Base-by-base conservation (phyloP, 2,113 vertebrate genomes). In the Cettia cetti region DNA sequence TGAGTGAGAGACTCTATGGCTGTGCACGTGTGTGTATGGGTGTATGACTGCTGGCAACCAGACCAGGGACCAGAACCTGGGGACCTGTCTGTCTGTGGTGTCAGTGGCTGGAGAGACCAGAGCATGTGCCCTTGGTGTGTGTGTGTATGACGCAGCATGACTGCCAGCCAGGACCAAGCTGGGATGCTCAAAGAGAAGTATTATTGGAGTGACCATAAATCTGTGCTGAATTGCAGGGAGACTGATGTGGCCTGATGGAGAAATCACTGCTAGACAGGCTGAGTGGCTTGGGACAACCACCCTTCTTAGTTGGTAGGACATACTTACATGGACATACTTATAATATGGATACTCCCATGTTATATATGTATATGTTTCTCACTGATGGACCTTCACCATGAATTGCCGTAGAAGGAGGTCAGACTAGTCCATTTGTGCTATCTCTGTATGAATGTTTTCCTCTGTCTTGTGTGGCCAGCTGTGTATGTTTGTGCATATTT, bases 1-100 rank as follows among this genome's bases (percentile, higher is more conserved):
- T 53, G 13, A 3, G 9, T 16, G 8, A 66, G 11, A 20, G 10
- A 9, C 39, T 75, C 5, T 24, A 2, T 14, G 1, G 4, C 12
- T 59, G 31, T 28, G n/a, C 13, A 14, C 5, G 4, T 27, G 13
- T 44, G 30, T 61, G 11, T 28, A 7, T 0, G 3, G 11, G 4
- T 88, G 50, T 40, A 26, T 9, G 3, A 65, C 7, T 60, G 30
- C 40, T 50, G 33, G 11, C 16, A 65, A 12, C 3, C 8, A 15
- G 17, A 4, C 16, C 20, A 47, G 19, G 17, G 17, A 15, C 56
- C 31, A 45, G 22, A 75, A 56, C 19, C 13, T 61, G 1, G 2
- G 24, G 2, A 2, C 2, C 8, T 40, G 1, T 76, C 33, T 40
- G 9, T 56, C 33, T 8, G 5, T 27, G 30, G 26, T 71, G 37